A percentile compares a stretch with the other conserved stretches of the same genome.
Evolutionary conservation across 35 echinoderm and acorn worm genomes (phyloP).

Genomic region (Eucidaris tribuloides): DNA sequence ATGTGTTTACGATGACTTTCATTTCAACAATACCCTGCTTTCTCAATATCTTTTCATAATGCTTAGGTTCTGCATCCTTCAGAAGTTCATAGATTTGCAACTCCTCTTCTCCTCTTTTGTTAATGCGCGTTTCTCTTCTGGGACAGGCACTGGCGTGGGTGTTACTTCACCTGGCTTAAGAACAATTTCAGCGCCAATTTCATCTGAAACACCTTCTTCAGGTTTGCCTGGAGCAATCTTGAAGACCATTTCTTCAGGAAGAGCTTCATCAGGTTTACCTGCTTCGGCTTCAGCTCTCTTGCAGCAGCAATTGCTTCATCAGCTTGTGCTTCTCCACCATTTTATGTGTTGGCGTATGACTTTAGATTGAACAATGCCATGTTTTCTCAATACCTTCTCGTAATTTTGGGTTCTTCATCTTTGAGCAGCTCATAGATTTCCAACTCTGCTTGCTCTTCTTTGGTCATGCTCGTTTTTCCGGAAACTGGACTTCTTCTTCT

Average conservation of each 20-base stretch:
- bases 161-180: background rate
- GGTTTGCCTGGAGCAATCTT: slow-evolving; percentile 22
- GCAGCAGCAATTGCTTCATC: background rate
- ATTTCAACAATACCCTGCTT: slow-evolving; percentile 25
- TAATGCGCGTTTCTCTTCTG: background rate
- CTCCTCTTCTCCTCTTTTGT: background rate
- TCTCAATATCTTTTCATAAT: slow-evolving; percentile 53
- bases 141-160: background rate
- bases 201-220: slow-evolving; percentile 25
- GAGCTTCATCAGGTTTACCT: background rate
- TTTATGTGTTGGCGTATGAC: background rate
- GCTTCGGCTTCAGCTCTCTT: background rate
- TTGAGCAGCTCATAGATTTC: background rate
- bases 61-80: slow-evolving; percentile 50
- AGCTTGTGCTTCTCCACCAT: background rate
- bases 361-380: background rate
- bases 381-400: background rate
- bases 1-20: slow-evolving; percentile 52
- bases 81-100: slow-evolving; percentile 58
- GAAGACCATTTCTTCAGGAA: slow-evolving; percentile 4
- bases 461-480: background rate
- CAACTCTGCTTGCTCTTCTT: background rate
- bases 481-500: background rate
- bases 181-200: background rate
- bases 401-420: background rate